Percentiles rank a stretch among this genome's conserved stretches.
phyloP scores from a whole-genome alignment of 2,888 invertebrate genomes.

The Nipponacmea schrenckii region DNA sequence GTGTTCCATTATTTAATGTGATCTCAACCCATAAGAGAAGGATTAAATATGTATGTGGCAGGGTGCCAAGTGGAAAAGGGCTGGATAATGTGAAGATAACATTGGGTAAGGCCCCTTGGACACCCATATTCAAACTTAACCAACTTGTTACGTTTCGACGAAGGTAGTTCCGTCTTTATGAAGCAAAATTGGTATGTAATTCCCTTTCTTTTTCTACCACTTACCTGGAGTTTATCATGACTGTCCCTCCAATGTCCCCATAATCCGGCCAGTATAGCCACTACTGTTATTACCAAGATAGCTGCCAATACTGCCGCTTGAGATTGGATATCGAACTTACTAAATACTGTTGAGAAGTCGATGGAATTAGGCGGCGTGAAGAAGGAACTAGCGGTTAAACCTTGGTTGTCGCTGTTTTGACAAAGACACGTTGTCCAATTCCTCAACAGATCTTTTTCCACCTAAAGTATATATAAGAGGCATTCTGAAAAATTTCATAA shows the following conservation, averaged over 20 bases:
- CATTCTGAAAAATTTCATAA: background rate
- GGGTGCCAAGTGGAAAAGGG: too few relatives aligned
- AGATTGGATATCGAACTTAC: conserved; percentile 44
- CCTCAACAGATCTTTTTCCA: conserved; percentile 1
- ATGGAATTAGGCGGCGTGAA: conserved; percentile 64
- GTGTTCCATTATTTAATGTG: too few relatives aligned
- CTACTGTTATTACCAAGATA: conserved; percentile 48
- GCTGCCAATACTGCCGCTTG: conserved; percentile 59
- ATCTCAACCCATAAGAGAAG: too few relatives aligned
- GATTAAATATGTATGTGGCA: too few relatives aligned
- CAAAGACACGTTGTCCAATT: conserved; percentile 20
- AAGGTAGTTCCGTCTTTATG: too few relatives aligned
- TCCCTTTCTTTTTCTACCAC: background rate
- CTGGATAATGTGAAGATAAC: too few relatives aligned
- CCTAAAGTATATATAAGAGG: background rate
- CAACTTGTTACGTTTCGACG: too few relatives aligned
- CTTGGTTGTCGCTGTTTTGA: conserved; percentile 6
- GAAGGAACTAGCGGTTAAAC: conserved; percentile 48
- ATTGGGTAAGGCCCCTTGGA: too few relatives aligned
- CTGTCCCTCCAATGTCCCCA: conserved; percentile 54
- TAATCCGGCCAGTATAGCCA: conserved; percentile 43
- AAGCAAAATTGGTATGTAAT: too few relatives aligned
- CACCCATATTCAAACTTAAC: too few relatives aligned
- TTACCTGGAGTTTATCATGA: conserved; percentile 29
- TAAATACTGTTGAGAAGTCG: conserved; percentile 66